Base-by-base conservation (phyloP, 1,140 invertebrate species). In the Saccostrea cuccullata region DNA sequence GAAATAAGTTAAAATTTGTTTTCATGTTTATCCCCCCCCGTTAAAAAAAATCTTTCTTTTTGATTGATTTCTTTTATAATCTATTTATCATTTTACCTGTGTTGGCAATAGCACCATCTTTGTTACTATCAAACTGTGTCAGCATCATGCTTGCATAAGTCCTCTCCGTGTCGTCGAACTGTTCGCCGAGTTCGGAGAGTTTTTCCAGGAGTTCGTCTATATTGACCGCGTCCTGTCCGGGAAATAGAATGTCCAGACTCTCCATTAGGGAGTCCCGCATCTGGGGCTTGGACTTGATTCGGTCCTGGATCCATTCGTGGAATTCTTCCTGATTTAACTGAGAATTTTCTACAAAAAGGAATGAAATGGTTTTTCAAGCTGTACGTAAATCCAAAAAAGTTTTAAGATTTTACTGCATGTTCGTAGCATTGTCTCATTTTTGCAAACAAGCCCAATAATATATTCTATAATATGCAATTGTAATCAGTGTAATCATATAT, bases 321-420 rank as follows among this genome's bases (percentile, higher is more conserved):
- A 83, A 83, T 12, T 83, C 82, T 15, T 83, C 82, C 30, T 83
- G 40, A 55, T 17, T 83, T n/a, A 83, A 36, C 82, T 83, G 40
- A 20, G 40, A 83, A 56, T 47, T 83, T 20, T 83, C 82, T 83
- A 40, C 0, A 83, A 47, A 5, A 56, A 47, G 47, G 47, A 47
- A 47, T 47, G 5, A 47, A 47, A 47, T 3, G 6, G 30, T 36
- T 36, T 36, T 36, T 36, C 30, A 36, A 36, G n/a, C n/a, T n/a
- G n/a, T n/a, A n/a, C n/a, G n/a, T n/a, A n/a, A n/a, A n/a, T n/a
- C n/a, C n/a, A n/a, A n/a, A n/a, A n/a, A n/a, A n/a, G n/a, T n/a
- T n/a, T n/a, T n/a, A n/a, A n/a, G n/a, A n/a, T n/a, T n/a, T n/a
- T n/a, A n/a, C n/a, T n/a, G n/a, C n/a, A n/a, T n/a, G n/a, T n/a